Evolutionary conservation across 2,113 vertebrate species (phyloP).

Genomic region (Dipodomys stephensi): DNA sequence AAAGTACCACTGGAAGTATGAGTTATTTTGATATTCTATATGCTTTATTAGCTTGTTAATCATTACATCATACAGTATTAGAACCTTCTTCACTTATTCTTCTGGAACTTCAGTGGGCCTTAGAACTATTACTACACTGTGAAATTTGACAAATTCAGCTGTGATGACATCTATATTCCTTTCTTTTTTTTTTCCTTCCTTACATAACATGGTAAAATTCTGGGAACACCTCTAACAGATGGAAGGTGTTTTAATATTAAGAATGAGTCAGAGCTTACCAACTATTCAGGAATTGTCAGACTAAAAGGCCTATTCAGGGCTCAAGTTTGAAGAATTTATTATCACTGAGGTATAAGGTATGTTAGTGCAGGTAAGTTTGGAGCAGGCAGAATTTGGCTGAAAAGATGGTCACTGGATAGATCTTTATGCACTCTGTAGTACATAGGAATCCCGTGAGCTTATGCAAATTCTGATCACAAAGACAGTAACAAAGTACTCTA

Average conservation of each 20-base stretch:
- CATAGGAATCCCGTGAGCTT: neutral
- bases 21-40: neutral
- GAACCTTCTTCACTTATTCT: neutral
- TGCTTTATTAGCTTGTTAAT: neutral
- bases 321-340: neutral
- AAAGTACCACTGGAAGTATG: neutral
- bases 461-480: neutral
- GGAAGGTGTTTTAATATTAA: neutral
- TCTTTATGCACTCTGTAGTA: neutral
- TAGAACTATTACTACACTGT: neutral
- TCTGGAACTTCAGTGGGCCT: neutral
- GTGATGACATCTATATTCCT: neutral
- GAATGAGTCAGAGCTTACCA: neutral
- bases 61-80: neutral
- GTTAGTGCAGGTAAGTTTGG: neutral
- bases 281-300: neutral
- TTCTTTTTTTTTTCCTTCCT: neutral
- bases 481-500: neutral
- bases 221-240: neutral
- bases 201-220: neutral
- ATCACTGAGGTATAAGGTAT: neutral
- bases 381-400: neutral
- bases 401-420: neutral
- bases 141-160: neutral
- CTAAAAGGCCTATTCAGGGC: neutral